Evolutionary conservation across 2,888 invertebrate genomes (phyloP).

Genomic region (Arrhopalites spinosus): DNA sequence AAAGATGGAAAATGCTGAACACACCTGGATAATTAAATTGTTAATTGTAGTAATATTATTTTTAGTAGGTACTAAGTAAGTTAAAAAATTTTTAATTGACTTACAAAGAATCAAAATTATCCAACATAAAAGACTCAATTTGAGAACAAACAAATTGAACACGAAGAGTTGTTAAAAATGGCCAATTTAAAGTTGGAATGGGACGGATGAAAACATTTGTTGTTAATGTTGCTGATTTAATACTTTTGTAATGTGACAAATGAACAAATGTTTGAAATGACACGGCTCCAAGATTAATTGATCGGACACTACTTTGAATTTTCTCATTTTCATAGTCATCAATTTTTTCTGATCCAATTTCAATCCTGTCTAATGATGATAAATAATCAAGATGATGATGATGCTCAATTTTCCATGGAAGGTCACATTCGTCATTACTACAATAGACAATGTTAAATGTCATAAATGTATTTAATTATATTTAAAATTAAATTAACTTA

Average conservation of each 20-base stretch:
- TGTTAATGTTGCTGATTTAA: conserved; percentile 15
- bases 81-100: no score
- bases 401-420: conserved; percentile 15
- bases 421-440: conserved; percentile 15
- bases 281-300: conserved; percentile 9
- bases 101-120: conserved; percentile 31
- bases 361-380: no score
- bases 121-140: conserved; percentile 23
- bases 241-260: conserved; percentile 4
- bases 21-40: no score
- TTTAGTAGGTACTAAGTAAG: no score
- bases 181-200: conserved; percentile 22
- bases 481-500: no score
- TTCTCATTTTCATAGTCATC: neutral
- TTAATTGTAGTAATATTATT: no score
- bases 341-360: neutral
- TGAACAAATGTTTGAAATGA: conserved; percentile 16
- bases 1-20: conserved; percentile 11
- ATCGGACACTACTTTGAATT: conserved; percentile 11
- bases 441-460: no score
- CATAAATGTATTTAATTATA: no score
- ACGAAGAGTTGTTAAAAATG: conserved; percentile 7
- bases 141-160: no score
- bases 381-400: neutral
- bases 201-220: conserved; percentile 15